These are phyloP conservation scores for Condylura cristata DNA, from an alignment of 2,113 vertebrate species.

Conservation along the genomic window DNA sequence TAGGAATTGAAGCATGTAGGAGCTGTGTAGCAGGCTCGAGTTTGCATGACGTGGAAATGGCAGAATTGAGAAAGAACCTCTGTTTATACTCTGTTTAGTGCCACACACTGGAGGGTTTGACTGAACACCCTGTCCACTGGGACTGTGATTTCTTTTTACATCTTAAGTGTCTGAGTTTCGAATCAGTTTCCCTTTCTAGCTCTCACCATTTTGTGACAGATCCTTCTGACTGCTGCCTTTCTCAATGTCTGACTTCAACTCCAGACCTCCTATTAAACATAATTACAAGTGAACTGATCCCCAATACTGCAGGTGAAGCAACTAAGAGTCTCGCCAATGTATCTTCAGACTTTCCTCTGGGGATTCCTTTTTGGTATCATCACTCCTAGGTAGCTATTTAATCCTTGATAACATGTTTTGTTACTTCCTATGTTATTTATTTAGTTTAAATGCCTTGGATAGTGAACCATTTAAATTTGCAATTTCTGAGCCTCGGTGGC, in stretches of 20 bases:
- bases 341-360: background rate
- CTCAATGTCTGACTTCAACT: background rate
- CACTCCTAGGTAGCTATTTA: background rate
- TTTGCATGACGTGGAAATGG: background rate
- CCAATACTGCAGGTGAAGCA: background rate
- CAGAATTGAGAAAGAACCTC: background rate
- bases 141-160: background rate
- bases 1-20: constrained; percentile 2
- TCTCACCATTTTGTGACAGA: background rate
- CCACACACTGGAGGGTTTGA: background rate
- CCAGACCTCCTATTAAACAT: background rate
- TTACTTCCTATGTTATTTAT: background rate
- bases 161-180: background rate
- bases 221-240: background rate
- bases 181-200: background rate
- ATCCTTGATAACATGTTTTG: background rate
- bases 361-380: background rate
- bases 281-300: background rate
- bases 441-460: background rate
- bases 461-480: background rate
- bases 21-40: background rate
- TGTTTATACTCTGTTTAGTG: background rate
- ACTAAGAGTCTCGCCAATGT: background rate
- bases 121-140: background rate
- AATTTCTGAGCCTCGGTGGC: background rate